phyloP scores from a whole-genome alignment of 2,113 vertebrate genomes.

The Crocuta crocuta region DNA sequence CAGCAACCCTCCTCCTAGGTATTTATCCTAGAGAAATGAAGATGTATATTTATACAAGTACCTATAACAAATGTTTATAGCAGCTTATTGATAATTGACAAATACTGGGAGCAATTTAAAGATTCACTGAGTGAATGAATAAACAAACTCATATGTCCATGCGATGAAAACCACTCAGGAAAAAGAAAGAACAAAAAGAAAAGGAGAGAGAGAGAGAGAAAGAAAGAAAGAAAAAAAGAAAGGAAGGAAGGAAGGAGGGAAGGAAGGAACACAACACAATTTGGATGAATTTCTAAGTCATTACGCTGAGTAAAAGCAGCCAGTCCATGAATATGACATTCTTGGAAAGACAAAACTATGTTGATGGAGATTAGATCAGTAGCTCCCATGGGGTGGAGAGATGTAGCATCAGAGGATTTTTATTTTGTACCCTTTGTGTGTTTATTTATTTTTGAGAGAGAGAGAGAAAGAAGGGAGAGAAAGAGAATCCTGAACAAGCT shows the following conservation, averaged over 20 bases:
- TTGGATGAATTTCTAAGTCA: background rate
- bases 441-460: too few species aligned
- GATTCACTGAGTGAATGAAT: background rate
- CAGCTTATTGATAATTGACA: background rate
- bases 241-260: background rate
- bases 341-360: background rate
- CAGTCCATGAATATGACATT: background rate
- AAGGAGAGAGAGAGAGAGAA: too few species aligned
- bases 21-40: conserved; percentile 1
- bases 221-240: too few species aligned
- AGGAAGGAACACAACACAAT: background rate
- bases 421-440: background rate
- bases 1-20: background rate
- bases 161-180: background rate
- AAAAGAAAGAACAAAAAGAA: background rate
- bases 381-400: background rate
- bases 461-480: too few species aligned
- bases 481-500: too few species aligned
- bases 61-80: background rate
- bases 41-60: background rate
- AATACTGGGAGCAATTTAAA: background rate
- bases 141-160: background rate
- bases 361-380: background rate
- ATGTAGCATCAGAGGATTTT: background rate
- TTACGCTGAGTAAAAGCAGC: background rate